phyloP scores from a whole-genome alignment of 2,888 invertebrate species.

The Scaptomyza cyrtandrae region DNA sequence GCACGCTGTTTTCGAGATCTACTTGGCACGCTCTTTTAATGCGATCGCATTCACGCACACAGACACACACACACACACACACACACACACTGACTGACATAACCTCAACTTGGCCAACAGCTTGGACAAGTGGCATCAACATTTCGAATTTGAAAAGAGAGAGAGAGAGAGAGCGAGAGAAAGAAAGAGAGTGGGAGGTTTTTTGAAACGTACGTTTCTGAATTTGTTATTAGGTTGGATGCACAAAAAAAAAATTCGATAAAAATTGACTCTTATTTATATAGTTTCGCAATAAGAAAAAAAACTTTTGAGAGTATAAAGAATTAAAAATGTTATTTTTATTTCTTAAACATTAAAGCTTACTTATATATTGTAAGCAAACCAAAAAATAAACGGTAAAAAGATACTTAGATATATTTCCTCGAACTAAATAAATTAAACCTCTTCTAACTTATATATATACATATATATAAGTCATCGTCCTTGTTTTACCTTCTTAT shows the following conservation, averaged over 20 bases:
- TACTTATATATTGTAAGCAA: too few species aligned
- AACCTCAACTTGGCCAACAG: conserved; percentile 58
- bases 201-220: not conserved
- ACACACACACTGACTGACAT: conserved; percentile 28
- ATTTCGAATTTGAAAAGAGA: not conserved
- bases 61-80: not conserved
- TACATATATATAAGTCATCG: too few species aligned
- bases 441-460: too few species aligned
- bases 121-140: conserved; percentile 18
- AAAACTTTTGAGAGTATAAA: too few species aligned
- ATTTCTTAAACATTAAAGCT: too few species aligned
- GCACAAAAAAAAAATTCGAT: not conserved
- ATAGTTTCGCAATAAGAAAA: too few species aligned
- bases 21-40: conserved; percentile 2
- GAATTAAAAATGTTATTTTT: too few species aligned
- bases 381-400: too few species aligned
- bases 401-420: too few species aligned
- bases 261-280: not conserved
- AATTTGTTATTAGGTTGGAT: not conserved
- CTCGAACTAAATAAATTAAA: too few species aligned
- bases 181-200: not conserved
- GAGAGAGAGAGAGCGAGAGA: not conserved
- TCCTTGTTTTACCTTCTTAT: too few species aligned
- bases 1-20: conserved; percentile 5
- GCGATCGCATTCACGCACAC: conserved; percentile 28